phyloP scores from a whole-genome alignment of 2,888 invertebrate species.

The Amphipyra berbera region DNA sequence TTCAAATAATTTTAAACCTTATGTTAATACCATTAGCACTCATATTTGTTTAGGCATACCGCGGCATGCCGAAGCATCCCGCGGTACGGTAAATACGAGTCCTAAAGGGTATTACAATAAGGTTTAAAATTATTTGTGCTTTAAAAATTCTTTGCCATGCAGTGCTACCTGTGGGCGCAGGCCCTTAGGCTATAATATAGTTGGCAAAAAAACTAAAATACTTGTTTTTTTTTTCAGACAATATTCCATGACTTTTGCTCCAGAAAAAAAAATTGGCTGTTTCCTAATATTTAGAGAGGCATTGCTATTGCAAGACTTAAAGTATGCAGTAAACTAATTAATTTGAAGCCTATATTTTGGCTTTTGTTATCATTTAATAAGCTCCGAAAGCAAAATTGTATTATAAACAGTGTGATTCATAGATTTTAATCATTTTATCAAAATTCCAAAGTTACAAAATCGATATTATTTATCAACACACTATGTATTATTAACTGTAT shows the following conservation, averaged over 20 bases:
- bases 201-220: too few relatives aligned
- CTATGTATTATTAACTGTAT: conserved; percentile 13
- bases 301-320: conserved; percentile 70
- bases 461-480: not conserved
- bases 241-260: conserved; percentile 57
- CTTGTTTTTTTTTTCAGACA: conserved; percentile 58
- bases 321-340: conserved; percentile 49
- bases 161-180: too few relatives aligned
- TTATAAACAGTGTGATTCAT: conserved; percentile 36
- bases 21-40: too few relatives aligned
- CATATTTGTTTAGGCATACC: too few relatives aligned
- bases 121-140: too few relatives aligned
- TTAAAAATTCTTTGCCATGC: too few relatives aligned
- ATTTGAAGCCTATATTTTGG: conserved; percentile 39
- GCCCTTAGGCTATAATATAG: too few relatives aligned
- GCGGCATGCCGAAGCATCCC: too few relatives aligned
- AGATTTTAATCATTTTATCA: conserved; percentile 21
- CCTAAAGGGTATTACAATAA: too few relatives aligned
- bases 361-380: conserved; percentile 38
- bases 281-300: conserved; percentile 61
- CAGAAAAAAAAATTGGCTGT: conserved; percentile 57
- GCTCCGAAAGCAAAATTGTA: conserved; percentile 43
- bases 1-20: too few relatives aligned
- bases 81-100: too few relatives aligned
- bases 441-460: conserved; percentile 2